Percentiles rank a stretch among this genome's conserved stretches.
Evolutionary conservation across 2,113 vertebrate genomes (phyloP).

Genomic region (Choloepus hoffmanni): DNA sequence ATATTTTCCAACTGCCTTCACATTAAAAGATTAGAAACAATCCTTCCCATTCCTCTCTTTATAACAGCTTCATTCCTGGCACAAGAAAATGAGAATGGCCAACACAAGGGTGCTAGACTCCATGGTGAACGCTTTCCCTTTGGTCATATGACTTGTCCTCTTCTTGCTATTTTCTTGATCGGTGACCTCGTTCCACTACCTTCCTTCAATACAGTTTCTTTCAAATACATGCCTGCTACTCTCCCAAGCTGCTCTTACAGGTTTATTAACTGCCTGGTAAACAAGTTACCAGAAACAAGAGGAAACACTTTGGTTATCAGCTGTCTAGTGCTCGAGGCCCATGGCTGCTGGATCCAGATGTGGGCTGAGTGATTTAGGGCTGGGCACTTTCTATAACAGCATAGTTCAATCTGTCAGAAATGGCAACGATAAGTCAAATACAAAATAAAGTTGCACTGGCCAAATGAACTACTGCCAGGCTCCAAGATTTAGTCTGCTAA

Average conservation of each 20-base stretch:
- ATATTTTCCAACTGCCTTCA: slow-evolving; percentile 86
- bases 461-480: slow-evolving; percentile 69
- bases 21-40: slow-evolving; percentile 85
- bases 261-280: background rate
- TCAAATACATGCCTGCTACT: background rate
- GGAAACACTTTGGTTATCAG: background rate
- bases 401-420: slow-evolving; percentile 41
- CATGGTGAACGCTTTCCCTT: background rate
- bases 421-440: slow-evolving; percentile 56
- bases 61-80: slow-evolving; percentile 81
- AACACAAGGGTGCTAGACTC: background rate
- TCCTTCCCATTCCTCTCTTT: slow-evolving; percentile 81
- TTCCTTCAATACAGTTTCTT: background rate
- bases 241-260: background rate
- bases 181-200: background rate
- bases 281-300: background rate
- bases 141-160: background rate
- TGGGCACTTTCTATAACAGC: slow-evolving; percentile 23
- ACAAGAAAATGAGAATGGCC: slow-evolving; percentile 70
- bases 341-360: background rate
- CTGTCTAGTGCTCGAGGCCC: background rate
- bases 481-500: slow-evolving; percentile 72
- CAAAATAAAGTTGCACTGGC: slow-evolving; percentile 35
- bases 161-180: background rate
- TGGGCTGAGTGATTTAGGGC: background rate